Percentiles rank a stretch among this genome's conserved stretches.
Conservation (phyloP, 1,140 invertebrate genomes). For the Acromyrmex charruanus region DNA sequence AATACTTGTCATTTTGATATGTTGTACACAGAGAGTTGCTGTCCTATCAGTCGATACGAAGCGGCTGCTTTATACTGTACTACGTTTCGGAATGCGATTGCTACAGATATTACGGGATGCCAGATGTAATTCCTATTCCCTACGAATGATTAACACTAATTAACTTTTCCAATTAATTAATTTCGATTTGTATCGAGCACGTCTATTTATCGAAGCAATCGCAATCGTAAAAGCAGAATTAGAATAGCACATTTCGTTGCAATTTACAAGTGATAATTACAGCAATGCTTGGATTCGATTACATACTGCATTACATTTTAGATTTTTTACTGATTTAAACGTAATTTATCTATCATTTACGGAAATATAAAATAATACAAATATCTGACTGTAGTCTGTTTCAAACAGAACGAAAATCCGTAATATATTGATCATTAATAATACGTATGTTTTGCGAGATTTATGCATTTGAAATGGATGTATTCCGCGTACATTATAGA, state of each 20-base stretch:
- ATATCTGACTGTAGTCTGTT: too few relatives aligned
- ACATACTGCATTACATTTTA: background rate
- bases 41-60: background rate
- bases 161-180: slow-evolving; percentile 13
- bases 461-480: background rate
- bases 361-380: background rate
- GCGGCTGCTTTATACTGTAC: background rate
- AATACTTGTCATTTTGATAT: background rate
- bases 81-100: background rate
- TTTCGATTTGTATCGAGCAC: background rate
- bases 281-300: background rate
- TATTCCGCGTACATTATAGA: background rate
- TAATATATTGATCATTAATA: slow-evolving; percentile 1
- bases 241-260: background rate
- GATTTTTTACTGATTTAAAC: background rate
- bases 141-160: slow-evolving; percentile 3
- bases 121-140: slow-evolving; percentile 12
- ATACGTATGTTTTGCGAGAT: slow-evolving; percentile 7
- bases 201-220: background rate
- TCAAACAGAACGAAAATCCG: background rate
- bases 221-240: background rate
- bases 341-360: background rate
- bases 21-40: background rate
- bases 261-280: background rate
- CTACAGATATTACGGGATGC: background rate